Conservation (phyloP, 1,140 invertebrate species). For the Ptiloglossa arizonensis region DNA sequence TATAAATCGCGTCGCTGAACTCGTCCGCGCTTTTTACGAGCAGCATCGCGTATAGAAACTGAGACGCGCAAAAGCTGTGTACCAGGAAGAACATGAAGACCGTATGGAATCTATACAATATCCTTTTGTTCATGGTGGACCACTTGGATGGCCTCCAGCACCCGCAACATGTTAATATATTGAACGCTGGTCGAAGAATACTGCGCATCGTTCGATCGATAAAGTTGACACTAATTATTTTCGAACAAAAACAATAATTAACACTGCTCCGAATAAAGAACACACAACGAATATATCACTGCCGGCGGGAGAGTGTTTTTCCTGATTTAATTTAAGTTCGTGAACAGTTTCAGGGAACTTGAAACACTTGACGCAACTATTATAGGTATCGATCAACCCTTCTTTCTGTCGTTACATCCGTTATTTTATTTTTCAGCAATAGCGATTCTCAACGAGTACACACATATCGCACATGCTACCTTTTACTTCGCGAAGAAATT, state of each 20-base stretch:
- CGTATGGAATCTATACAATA: slow-evolving; percentile 17
- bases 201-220: slow-evolving; percentile 17
- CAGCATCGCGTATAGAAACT: slow-evolving; percentile 50
- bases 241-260: too few species aligned
- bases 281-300: too few species aligned
- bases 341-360: too few species aligned
- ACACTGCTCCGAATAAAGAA: too few species aligned
- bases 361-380: too few species aligned
- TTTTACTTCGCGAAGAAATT: neutral
- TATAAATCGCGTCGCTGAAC: slow-evolving; percentile 49
- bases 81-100: slow-evolving; percentile 29
- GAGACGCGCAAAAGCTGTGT: slow-evolving; percentile 41
- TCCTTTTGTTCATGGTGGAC: neutral
- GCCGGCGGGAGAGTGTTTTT: too few species aligned
- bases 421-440: too few species aligned
- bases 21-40: slow-evolving; percentile 40
- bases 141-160: slow-evolving; percentile 49
- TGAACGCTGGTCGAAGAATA: slow-evolving; percentile 47
- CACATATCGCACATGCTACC: too few species aligned
- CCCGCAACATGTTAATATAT: slow-evolving; percentile 40
- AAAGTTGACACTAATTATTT: neutral
- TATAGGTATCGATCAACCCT: too few species aligned
- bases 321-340: too few species aligned
- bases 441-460: too few species aligned
- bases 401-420: too few species aligned